phyloP scores from a whole-genome alignment of 1,140 invertebrate genomes.

The Trichoplusia ni region DNA sequence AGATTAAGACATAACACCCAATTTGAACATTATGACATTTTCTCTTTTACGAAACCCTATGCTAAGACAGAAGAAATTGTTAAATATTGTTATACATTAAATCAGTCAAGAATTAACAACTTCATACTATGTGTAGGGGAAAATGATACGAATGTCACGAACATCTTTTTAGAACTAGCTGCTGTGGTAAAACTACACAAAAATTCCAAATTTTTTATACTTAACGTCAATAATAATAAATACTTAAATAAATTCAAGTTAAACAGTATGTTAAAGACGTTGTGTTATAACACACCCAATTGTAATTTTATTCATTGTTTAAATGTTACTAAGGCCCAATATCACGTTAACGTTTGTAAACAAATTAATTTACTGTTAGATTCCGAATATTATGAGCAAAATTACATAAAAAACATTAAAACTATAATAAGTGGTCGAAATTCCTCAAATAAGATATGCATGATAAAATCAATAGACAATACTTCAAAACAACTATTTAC shows the following conservation, averaged over 20 bases:
- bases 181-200: not conserved
- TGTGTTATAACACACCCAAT: conserved; percentile 22
- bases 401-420: conserved; percentile 6
- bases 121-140: conserved; percentile 23
- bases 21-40: conserved; percentile 17
- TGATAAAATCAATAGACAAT: too few species aligned
- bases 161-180: conserved; percentile 8
- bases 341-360: conserved; percentile 1
- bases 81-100: not conserved
- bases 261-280: conserved; percentile 3
- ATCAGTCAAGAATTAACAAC: not conserved
- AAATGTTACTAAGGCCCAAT: not conserved
- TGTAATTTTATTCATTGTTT: conserved; percentile 19
- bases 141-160: conserved; percentile 24
- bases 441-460: too few species aligned
- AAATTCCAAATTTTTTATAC: too few species aligned
- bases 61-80: conserved; percentile 17
- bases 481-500: too few species aligned
- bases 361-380: conserved; percentile 23
- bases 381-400: conserved; percentile 11
- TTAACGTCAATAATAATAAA: not conserved
- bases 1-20: conserved; percentile 2
- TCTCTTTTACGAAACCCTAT: conserved; percentile 9
- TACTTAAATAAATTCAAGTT: conserved; percentile 4
- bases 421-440: not conserved